A percentile compares a stretch with the other conserved stretches of the same genome.
These are phyloP conservation scores for Orussus abietinus DNA, from an alignment of 1,140 invertebrate genomes.

Conservation along the genomic window DNA sequence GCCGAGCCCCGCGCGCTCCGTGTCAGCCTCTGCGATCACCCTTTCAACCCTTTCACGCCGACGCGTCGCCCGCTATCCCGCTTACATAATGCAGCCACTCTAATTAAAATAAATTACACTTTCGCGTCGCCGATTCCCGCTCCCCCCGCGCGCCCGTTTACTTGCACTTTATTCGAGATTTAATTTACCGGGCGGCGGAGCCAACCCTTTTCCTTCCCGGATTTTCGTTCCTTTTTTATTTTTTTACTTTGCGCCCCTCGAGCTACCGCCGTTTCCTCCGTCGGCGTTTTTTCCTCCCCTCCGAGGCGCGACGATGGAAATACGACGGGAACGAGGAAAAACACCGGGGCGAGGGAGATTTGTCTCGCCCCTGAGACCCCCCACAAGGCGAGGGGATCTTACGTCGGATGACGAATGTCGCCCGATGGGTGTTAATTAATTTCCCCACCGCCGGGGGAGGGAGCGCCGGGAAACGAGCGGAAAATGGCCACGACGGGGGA, in stretches of 20 bases:
- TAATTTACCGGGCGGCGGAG: constrained; percentile 50
- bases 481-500: constrained; percentile 22
- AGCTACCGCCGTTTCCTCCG: too few relatives aligned
- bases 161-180: constrained; percentile 53
- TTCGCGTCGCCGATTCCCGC: constrained; percentile 18
- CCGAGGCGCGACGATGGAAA: too few relatives aligned
- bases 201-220: too few relatives aligned
- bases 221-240: too few relatives aligned
- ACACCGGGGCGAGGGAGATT: too few relatives aligned
- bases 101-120: constrained; percentile 55
- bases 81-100: constrained; percentile 53
- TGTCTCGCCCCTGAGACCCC: too few relatives aligned
- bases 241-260: too few relatives aligned
- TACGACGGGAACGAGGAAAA: too few relatives aligned
- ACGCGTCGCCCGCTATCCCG: constrained; percentile 31
- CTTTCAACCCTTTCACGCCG: constrained; percentile 48
- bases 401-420: too few relatives aligned
- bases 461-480: constrained; percentile 16
- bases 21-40: constrained; percentile 30
- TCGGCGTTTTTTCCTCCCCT: too few relatives aligned
- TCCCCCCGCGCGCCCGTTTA: constrained; percentile 28
- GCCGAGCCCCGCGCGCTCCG: constrained; percentile 15
- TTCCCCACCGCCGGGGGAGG: constrained; percentile 15
- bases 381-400: too few relatives aligned
- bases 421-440: too few relatives aligned